Evolutionary conservation across 2,888 invertebrate species (phyloP).

Genomic region (Panorpa germanica): DNA sequence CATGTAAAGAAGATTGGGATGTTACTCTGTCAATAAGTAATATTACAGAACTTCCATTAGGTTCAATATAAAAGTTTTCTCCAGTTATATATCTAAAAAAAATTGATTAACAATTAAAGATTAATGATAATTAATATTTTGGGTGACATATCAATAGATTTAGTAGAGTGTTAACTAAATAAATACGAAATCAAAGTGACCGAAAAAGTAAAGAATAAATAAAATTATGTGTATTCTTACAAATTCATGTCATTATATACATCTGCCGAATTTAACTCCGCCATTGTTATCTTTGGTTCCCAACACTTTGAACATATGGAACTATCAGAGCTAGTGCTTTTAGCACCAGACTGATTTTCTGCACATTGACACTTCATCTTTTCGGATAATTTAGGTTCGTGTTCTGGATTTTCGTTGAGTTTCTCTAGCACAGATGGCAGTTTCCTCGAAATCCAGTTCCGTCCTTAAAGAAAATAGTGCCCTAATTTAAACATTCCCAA

Average conservation of each 20-base stretch:
- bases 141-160: constrained; percentile 7
- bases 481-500: too few species aligned
- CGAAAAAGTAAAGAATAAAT: constrained; percentile 7
- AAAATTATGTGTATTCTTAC: constrained; percentile 28
- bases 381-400: too few species aligned
- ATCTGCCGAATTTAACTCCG: constrained; percentile 16
- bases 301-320: too few species aligned
- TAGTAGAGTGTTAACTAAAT: constrained; percentile 6
- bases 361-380: too few species aligned
- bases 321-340: too few species aligned
- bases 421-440: too few species aligned
- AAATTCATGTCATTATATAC: constrained; percentile 57
- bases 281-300: too few species aligned
- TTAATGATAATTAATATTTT: constrained; percentile 8
- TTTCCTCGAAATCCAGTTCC: too few species aligned
- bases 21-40: constrained; percentile 71
- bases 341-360: too few species aligned
- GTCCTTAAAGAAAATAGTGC: too few species aligned
- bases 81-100: constrained; percentile 60
- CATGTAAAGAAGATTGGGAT: constrained; percentile 49
- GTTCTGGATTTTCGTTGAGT: too few species aligned
- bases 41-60: constrained; percentile 51
- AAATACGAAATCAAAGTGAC: constrained; percentile 5
- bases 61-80: constrained; percentile 78
- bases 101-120: constrained; percentile 11